These are phyloP conservation scores for Tapirus indicus DNA, from an alignment of 2,797 vertebrate species.

Conservation along the genomic window DNA sequence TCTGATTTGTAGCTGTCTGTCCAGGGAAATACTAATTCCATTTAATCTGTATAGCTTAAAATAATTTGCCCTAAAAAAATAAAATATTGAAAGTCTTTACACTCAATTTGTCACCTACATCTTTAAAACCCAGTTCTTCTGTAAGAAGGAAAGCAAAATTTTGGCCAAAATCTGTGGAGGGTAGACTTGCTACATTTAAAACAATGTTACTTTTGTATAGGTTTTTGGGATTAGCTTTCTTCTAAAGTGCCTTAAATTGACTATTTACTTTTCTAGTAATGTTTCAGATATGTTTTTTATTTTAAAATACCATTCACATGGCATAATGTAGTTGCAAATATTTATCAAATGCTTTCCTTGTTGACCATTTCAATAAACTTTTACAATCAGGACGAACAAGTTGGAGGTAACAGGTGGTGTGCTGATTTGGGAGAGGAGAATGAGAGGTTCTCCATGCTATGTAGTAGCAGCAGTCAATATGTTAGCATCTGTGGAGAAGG, in stretches of 20 bases:
- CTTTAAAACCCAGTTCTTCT: not conserved
- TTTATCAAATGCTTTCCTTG: conserved; percentile 68
- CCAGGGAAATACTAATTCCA: not conserved
- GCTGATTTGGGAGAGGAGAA: not conserved
- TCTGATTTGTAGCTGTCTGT: not conserved
- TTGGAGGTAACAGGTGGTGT: not conserved
- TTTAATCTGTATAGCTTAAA: not conserved
- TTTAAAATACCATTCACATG: conserved; percentile 74
- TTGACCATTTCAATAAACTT: conserved; percentile 84
- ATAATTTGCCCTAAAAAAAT: not conserved
- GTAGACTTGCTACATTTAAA: conserved; percentile 50
- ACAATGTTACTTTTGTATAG: conserved; percentile 71
- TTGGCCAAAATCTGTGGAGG: conserved; percentile 23
- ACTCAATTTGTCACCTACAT: conserved; percentile 50
- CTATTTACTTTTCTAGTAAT: conserved; percentile 70
- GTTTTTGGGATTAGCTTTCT: conserved; percentile 78
- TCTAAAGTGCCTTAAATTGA: conserved; percentile 84
- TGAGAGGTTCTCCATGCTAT: not conserved
- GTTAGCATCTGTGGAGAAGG: conserved; percentile 94
- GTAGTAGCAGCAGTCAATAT: conserved; percentile 92
- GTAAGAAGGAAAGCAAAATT: not conserved
- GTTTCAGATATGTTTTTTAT: conserved; percentile 60
- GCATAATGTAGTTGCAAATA: conserved; percentile 48
- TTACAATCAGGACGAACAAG: conserved; percentile 61
- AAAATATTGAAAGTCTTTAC: not conserved